Evolutionary conservation across 2,888 invertebrate species (phyloP), one percentile per base, ranked within the genome.

Genomic region (Listrodromus nycthemerus): DNA sequence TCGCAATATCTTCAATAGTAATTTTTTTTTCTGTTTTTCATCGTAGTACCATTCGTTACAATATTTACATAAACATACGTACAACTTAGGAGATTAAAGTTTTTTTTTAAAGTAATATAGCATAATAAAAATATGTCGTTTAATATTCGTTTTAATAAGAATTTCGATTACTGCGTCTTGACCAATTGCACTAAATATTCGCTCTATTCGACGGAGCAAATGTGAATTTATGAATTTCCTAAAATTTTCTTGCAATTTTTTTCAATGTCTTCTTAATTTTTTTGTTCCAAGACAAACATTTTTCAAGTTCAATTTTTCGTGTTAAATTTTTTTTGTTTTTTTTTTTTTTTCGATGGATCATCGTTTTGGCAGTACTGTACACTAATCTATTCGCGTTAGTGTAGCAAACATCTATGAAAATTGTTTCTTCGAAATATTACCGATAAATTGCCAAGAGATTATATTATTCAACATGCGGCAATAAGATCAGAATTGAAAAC

Each of bases 11-110:
- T 85, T 84, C 86, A 87, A 88, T 88, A 87, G 86, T 88, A 86
- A 88, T 90, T 88, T 86, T 84, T 84, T 86, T 90, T 87, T 86
- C 78, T 67, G 21, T 87, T 85, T 83, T 83, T 89, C 85, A 77
- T 87, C 85, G 85, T 90, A 89, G 88, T 90, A 89, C 87, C 90
- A 91, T 90, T 91, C 91, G 88, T 92, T 92, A 92, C 91, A 92
- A 91, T 92, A 92, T 92, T 92, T 92, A 92, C 92, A 92, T 87
- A 91, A 91, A 88, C 88, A 88, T 91, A 92, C 92, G 89, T 91
- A 91, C 91, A 92, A 91, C 91, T 90, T 89, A 92, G 85, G 88
- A 80, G 83, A 88, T 89, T 85, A 89, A 90, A 81, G 67, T 85
- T 89, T 86, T 41, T 70, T 63, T 19, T 61, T 78, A 87, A 90